Conservation (phyloP, 2,113 vertebrate genomes). For the Tilapia sparmanii region DNA sequence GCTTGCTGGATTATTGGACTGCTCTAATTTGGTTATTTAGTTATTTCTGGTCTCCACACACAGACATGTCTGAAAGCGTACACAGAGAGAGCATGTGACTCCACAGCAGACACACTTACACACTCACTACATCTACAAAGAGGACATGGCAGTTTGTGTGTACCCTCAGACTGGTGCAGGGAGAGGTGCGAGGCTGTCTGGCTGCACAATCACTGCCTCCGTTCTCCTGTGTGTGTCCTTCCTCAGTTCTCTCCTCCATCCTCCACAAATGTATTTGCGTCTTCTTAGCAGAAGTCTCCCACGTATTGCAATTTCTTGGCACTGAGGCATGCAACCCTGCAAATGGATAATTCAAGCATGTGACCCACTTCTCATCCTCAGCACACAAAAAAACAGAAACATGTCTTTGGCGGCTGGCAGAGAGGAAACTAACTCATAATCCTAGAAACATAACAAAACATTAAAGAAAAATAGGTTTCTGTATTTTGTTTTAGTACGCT, state of each 20-base stretch:
- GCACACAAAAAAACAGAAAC: slow-evolving; percentile 5
- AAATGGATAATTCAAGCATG: slow-evolving; percentile 69
- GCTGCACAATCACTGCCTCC: slow-evolving; percentile 17
- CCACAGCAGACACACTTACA: neutral
- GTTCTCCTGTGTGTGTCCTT: slow-evolving; percentile 38
- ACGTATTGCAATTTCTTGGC: slow-evolving; percentile 57
- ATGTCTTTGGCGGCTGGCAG: neutral
- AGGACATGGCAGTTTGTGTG: neutral
- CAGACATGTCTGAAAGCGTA: neutral
- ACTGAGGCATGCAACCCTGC: slow-evolving; percentile 65
- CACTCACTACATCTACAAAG: neutral
- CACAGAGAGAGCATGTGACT: slow-evolving; percentile 13
- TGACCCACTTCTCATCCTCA: slow-evolving; percentile 61
- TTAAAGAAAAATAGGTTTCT: neutral
- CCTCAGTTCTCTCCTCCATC: slow-evolving; percentile 52
- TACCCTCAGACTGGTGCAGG: slow-evolving; percentile 64
- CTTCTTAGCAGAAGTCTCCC: slow-evolving; percentile 51
- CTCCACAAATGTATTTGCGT: slow-evolving; percentile 34
- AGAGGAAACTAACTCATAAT: neutral
- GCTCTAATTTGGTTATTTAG: neutral
- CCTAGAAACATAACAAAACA: neutral
- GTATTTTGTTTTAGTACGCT: neutral
- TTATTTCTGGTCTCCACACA: neutral
- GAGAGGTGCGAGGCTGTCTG: neutral
- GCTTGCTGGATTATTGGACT: neutral